phyloP scores from a whole-genome alignment of 2,888 invertebrate genomes.

The Xestia ashworthii region DNA sequence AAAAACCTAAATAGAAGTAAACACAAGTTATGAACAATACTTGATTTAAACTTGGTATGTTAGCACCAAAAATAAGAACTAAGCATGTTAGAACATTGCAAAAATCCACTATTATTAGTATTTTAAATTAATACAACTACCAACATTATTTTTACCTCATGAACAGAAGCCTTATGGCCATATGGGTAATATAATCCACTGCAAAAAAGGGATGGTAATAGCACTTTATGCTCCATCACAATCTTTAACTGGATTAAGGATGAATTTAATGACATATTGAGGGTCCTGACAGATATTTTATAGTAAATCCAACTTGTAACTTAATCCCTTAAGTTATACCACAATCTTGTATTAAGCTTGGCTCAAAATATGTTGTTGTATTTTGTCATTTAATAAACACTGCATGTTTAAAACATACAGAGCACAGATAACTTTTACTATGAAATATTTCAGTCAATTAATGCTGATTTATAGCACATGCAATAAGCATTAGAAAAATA shows the following conservation, averaged over 20 bases:
- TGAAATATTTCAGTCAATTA: not conserved
- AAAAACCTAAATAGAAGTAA: slow-evolving; percentile 14
- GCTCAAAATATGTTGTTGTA: not conserved
- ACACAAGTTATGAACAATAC: slow-evolving; percentile 19
- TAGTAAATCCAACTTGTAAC: not conserved
- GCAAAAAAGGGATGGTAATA: not conserved
- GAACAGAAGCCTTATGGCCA: too few relatives aligned
- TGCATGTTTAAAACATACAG: not conserved
- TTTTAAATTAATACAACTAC: too few relatives aligned
- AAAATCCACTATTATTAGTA: not conserved
- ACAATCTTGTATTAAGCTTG: not conserved
- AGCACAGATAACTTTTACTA: not conserved
- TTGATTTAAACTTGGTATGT: not conserved
- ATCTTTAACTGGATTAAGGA: not conserved
- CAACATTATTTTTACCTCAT: not conserved
- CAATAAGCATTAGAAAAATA: not conserved
- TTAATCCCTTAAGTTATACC: too few relatives aligned
- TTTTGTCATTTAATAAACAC: not conserved
- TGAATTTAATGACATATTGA: not conserved
- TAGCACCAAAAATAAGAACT: not conserved
- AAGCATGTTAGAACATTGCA: not conserved
- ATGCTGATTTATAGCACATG: not conserved
- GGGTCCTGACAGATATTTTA: not conserved
- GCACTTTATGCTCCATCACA: not conserved
- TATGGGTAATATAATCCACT: not conserved